phyloP scores from a whole-genome alignment of 30 jellyfish, hydroid and myxozoan genomes.

The Morbakka virulenta region DNA sequence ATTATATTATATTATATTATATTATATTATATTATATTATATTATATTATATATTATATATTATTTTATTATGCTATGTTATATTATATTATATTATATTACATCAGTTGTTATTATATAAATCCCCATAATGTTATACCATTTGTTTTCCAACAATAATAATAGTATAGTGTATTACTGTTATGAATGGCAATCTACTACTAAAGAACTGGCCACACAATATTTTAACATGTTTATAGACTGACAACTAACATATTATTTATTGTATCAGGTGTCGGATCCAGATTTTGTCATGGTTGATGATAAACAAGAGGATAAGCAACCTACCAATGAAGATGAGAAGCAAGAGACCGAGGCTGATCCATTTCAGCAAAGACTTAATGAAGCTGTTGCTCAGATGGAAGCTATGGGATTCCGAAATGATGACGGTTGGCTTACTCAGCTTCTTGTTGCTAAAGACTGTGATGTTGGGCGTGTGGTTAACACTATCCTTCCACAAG shows the following conservation, averaged over 20 bases:
- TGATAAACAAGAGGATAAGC: neutral
- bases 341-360: slow-evolving; percentile 43
- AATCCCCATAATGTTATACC: too few relatives aligned
- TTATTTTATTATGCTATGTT: too few relatives aligned
- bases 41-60: too few relatives aligned
- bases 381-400: slow-evolving; percentile 84
- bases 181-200: too few relatives aligned
- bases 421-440: slow-evolving; percentile 97
- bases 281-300: slow-evolving; percentile 48
- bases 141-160: too few relatives aligned
- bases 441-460: slow-evolving; percentile 82
- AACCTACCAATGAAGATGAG: neutral
- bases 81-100: too few relatives aligned
- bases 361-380: slow-evolving; percentile 57
- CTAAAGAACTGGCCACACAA: too few relatives aligned
- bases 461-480: slow-evolving; percentile 85
- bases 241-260: neutral
- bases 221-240: too few relatives aligned
- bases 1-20: too few relatives aligned
- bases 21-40: too few relatives aligned
- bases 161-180: too few relatives aligned
- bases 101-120: too few relatives aligned
- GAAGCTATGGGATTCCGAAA: slow-evolving; percentile 95
- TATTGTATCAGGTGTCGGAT: neutral
- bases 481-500: slow-evolving; percentile 59